A percentile compares a stretch with the other conserved stretches of the same genome.
Evolutionary conservation across 1,140 invertebrate genomes (phyloP).

Genomic region (Musca domestica): DNA sequence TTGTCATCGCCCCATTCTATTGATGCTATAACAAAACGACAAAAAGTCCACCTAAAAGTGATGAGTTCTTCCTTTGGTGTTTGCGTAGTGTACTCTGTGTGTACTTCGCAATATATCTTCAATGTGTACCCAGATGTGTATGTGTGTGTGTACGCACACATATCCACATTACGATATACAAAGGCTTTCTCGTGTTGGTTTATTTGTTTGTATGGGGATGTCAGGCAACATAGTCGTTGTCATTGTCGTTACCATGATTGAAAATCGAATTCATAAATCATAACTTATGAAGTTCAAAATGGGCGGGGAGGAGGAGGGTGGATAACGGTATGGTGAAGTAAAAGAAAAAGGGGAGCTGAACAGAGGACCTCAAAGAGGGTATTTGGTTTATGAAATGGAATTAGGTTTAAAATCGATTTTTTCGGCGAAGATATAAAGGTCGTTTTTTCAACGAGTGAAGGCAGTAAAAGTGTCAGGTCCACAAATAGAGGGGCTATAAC

Average conservation of each 20-base stretch:
- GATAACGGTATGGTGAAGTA: background rate
- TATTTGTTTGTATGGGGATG: background rate
- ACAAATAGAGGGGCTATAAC: too few relatives aligned
- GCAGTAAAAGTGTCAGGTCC: too few relatives aligned
- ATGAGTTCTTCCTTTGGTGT: background rate
- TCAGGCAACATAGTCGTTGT: background rate
- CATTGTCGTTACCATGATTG: conserved; percentile 17
- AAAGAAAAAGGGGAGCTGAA: background rate
- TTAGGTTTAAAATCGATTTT: too few relatives aligned
- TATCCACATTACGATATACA: background rate
- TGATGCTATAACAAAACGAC: too few relatives aligned
- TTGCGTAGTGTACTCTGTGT: background rate
- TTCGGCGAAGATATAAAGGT: too few relatives aligned
- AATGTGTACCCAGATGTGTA: background rate
- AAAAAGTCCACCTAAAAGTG: too few relatives aligned
- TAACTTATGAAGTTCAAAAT: conserved; percentile 14
- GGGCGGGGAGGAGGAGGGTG: background rate
- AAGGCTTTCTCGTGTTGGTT: background rate
- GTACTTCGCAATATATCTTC: background rate
- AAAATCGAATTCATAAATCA: conserved; percentile 23
- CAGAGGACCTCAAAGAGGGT: too few relatives aligned
- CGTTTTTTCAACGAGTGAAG: too few relatives aligned
- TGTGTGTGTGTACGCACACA: background rate
- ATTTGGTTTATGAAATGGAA: too few relatives aligned
- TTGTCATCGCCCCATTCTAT: too few relatives aligned